Percentiles rank a stretch among this genome's conserved stretches.
Evolutionary conservation across 2,797 vertebrate species (phyloP).

Genomic region (Gallinago nigripennis): DNA sequence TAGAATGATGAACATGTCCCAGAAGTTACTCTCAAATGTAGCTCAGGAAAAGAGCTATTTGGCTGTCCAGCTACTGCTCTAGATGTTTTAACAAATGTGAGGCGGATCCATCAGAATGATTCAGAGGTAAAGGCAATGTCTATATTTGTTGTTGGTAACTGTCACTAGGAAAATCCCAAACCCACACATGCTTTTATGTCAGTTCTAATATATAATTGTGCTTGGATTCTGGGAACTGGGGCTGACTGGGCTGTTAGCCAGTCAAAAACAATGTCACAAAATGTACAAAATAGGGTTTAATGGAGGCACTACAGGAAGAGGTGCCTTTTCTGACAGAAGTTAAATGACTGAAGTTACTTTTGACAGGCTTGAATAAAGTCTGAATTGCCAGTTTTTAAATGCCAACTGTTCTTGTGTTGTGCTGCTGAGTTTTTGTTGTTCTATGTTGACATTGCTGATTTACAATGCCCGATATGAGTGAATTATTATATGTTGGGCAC

Average conservation of each 20-base stretch:
- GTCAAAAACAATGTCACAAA: not conserved
- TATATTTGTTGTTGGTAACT: constrained; percentile 46
- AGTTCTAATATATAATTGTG: not conserved
- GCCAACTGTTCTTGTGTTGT: not conserved
- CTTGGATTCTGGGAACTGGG: not conserved
- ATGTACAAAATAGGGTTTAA: not conserved
- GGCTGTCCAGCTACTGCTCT: not conserved
- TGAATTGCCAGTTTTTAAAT: constrained; percentile 17
- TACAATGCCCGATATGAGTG: not conserved
- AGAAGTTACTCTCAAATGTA: constrained; percentile 12
- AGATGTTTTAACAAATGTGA: not conserved
- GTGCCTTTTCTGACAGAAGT: not conserved
- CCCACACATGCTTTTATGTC: not conserved
- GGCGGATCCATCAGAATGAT: not conserved
- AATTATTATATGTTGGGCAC: not conserved
- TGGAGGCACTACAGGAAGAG: not conserved
- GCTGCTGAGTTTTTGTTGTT: not conserved
- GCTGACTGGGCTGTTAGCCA: not conserved
- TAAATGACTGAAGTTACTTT: not conserved
- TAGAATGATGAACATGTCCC: not conserved
- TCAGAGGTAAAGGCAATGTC: not conserved
- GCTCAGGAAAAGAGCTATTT: constrained; percentile 21
- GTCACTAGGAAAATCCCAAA: constrained; percentile 31
- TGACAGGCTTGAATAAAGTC: not conserved
- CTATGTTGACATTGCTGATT: not conserved